phyloP scores from a whole-genome alignment of 2,888 invertebrate species.

The Napeogenes inachia region DNA sequence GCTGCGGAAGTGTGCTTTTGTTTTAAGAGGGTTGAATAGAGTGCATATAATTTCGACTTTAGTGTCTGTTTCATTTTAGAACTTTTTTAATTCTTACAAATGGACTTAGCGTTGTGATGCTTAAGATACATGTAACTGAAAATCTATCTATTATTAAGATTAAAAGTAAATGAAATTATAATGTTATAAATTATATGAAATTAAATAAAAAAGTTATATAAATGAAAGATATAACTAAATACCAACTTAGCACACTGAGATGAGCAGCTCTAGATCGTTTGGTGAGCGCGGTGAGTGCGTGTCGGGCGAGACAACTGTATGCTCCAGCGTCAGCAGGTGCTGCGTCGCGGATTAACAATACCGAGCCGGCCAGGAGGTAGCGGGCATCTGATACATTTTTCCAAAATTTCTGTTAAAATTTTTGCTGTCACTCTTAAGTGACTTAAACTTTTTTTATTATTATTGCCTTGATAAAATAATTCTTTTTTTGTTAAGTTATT shows the following conservation, averaged over 20 bases:
- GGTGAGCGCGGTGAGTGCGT: conserved; percentile 81
- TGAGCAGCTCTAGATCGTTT: conserved; percentile 79
- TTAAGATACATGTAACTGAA: too few species aligned
- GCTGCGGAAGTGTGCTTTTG: conserved; percentile 31
- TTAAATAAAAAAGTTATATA: too few species aligned
- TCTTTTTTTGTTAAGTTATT: too few species aligned
- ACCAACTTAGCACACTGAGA: conserved; percentile 77
- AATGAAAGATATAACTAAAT: not conserved
- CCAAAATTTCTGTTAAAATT: too few species aligned
- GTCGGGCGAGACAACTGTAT: conserved; percentile 83
- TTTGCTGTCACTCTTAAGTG: too few species aligned
- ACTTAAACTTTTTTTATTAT: too few species aligned
- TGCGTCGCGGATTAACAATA: conserved; percentile 53
- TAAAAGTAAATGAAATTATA: too few species aligned
- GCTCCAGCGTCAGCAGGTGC: conserved; percentile 78
- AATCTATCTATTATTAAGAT: too few species aligned
- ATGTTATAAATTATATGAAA: too few species aligned
- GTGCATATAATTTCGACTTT: not conserved
- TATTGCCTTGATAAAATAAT: too few species aligned
- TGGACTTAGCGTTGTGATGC: too few species aligned
- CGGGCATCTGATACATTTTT: conserved; percentile 44
- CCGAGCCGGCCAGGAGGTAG: conserved; percentile 49
- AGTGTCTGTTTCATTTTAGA: not conserved
- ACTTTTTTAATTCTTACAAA: too few species aligned
- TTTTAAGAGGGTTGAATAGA: not conserved